A percentile compares a stretch with the other conserved stretches of the same genome.
Evolutionary conservation across 2,797 vertebrate species (phyloP).

Genomic region (Scomberomorus guttatus): DNA sequence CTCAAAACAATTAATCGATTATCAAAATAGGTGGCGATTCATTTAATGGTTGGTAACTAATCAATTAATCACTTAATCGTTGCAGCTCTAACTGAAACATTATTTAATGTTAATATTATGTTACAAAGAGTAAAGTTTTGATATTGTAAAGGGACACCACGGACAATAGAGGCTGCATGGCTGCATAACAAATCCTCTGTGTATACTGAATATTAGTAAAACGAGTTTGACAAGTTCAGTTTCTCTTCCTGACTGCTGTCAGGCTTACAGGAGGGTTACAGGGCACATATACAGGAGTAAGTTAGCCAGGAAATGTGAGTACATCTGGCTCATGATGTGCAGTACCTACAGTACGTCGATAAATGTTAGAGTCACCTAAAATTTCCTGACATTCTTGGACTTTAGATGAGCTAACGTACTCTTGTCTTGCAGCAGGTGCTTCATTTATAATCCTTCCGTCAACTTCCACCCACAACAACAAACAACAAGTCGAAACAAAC

Average conservation of each 20-base stretch:
- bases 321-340: background rate
- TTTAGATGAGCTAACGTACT: rapidly evolving
- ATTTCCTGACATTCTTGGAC: background rate
- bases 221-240: conserved; percentile 77
- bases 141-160: conserved; percentile 50
- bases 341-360: rapidly evolving
- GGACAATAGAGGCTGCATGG: conserved; percentile 46
- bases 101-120: no score
- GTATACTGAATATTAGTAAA: conserved; percentile 19
- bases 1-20: no score
- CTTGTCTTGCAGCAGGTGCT: conserved; percentile 56
- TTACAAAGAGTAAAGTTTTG: conserved; percentile 5
- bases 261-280: background rate
- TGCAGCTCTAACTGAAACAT: background rate
- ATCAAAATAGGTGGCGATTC: no score
- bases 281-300: background rate
- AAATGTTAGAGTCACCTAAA: no score
- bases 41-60: no score
- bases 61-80: no score
- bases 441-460: conserved; percentile 1
- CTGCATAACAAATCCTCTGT: conserved; percentile 68
- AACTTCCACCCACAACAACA: conserved; percentile 56
- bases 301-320: conserved; percentile 4
- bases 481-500: conserved; percentile 74
- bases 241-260: conserved; percentile 51